Evolutionary conservation across 2,797 vertebrate species (phyloP), one percentile per base, ranked within the genome.

Genomic region (Lutjanus campechanus): DNA sequence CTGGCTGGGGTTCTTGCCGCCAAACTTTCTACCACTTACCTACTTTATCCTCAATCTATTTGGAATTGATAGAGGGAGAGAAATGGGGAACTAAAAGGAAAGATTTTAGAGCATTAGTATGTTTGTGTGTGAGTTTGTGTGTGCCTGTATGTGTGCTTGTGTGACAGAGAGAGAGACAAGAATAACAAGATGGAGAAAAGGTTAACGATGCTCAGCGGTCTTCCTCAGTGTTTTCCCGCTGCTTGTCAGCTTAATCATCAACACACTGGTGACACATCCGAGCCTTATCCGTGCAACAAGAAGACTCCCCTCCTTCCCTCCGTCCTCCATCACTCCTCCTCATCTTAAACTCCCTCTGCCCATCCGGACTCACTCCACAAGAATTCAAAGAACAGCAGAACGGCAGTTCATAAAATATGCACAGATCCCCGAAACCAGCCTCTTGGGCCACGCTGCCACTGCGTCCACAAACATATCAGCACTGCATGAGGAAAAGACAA

Each of bases 371-470:
- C 77, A 70, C 62, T 77, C 17, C 12, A 41, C 43, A 73, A 74
- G 63, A 90, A 90, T 85, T 91, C 88, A 89, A 90, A 91, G 88
- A 88, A 70, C 36, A 16, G 55, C 63, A 69, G 68, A 86, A 66
- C 36, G 70, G 77, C 77, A 74, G 77, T 85, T 95, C 84, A 94
- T 93, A 80, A 91, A 95, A 93, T 90, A 95, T 94, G 90, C 85
- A 92, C 69, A 79, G 61, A 70, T 85, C 83, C 87, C 88, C 74
- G 88, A 93, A 93, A 87, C 87, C 89, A 93, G 83, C 84, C 74
- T 89, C 85, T 79, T 40, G 87, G 85, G 90, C 71, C 90, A 68
- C 11, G 44, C 63, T 85, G 87, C 89, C 84, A 80, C 77, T 65
- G 60, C 58, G 73, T 84, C 89, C 84, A 76, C 82, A 85, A 84